Conservation (phyloP, 2,113 vertebrate species). For the Dromas ardeola region DNA sequence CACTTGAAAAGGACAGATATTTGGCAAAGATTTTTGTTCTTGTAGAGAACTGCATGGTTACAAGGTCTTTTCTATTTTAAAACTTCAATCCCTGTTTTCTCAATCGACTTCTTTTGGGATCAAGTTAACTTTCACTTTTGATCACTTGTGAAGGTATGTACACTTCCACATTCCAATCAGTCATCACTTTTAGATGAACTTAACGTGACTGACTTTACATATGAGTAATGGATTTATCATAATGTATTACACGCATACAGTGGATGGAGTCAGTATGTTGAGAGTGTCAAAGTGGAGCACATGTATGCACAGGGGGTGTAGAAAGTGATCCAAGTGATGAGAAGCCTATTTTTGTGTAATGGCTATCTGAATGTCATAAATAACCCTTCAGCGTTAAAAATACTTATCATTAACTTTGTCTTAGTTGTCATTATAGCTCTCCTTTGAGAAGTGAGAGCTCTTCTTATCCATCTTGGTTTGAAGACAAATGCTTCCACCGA, state of each 20-base stretch:
- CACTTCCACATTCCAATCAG: not conserved
- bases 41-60: not conserved
- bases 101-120: not conserved
- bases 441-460: not conserved
- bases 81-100: not conserved
- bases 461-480: not conserved
- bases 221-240: too few species aligned
- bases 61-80: not conserved
- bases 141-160: not conserved
- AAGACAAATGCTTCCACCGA: not conserved
- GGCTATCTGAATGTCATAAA: not conserved
- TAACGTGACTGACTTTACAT: not conserved
- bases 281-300: not conserved
- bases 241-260: too few species aligned
- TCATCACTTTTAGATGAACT: not conserved
- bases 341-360: not conserved
- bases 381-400: not conserved
- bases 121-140: not conserved
- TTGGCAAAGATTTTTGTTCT: not conserved
- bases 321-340: not conserved
- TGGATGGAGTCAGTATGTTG: not conserved
- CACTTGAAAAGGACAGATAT: not conserved
- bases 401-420: not conserved
- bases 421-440: not conserved
- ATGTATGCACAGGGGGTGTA: not conserved